These are phyloP conservation scores for Halcyon leucocephala DNA, from an alignment of 2,797 vertebrate species.

Conservation along the genomic window DNA sequence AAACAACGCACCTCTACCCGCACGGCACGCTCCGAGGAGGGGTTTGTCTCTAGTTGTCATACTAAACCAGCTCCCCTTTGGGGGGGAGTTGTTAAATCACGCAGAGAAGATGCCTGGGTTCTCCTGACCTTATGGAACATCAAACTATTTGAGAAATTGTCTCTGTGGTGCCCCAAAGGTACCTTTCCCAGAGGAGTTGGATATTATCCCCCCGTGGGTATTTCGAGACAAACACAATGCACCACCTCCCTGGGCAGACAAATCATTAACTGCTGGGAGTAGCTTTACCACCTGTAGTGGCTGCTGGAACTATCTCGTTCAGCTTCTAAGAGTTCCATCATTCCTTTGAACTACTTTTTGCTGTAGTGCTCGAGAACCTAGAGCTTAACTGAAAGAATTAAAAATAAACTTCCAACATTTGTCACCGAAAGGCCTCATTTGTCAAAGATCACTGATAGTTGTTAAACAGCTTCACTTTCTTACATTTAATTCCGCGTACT, in stretches of 20 bases:
- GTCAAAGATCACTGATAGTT: neutral
- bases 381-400: neutral
- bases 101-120: neutral
- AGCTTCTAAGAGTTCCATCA: neutral
- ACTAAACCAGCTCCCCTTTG: fast-evolving
- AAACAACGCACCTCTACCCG: neutral
- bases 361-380: neutral
- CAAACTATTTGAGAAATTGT: neutral
- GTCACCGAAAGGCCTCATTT: neutral
- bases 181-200: neutral
- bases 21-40: neutral
- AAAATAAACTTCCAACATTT: neutral
- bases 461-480: neutral
- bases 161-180: neutral
- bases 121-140: neutral
- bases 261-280: neutral
- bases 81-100: neutral
- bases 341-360: neutral
- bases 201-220: neutral
- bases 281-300: neutral
- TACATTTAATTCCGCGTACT: neutral
- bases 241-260: neutral
- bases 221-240: neutral
- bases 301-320: neutral
- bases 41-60: neutral